Base-by-base conservation (phyloP, 2,888 invertebrate species). In the Auanema sp. region DNA sequence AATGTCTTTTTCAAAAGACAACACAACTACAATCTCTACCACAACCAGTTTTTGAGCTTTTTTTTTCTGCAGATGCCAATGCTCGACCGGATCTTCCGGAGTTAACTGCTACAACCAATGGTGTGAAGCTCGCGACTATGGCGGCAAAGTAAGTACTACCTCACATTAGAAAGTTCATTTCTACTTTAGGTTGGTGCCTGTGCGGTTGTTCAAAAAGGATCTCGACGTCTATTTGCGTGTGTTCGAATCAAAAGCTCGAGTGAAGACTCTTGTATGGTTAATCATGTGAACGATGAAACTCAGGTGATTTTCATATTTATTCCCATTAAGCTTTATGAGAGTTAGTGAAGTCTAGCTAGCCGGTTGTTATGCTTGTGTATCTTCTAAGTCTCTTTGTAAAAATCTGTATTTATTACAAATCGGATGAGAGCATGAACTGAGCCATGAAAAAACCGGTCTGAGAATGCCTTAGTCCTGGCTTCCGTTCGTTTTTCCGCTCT, bases 41-140 rank as follows among this genome's bases (percentile, higher is more conserved):
- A 41, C 16, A 41, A 41, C 53, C 18, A 23, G 16, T 11, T 40
- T 25, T 21, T 52, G 6, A 40, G 18, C 11, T n/a, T 11, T 33
- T 51, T 53, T 33, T 21, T 11, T 12, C 18, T 63, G 43, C 33
- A 63, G 63, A 58, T 63, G 63, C 16, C 63, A 63, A 16, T 63
- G 63, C 21, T 58, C 63, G 5, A 63, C 63, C 21, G 44, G 53
- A 16, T 43, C 23, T 16, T 53, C 53, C 23, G 43, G 44, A 6
- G 54, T 58, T 23, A 43, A 47, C 10, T 63, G 63, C 24, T 63
- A 63, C 42, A 63, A 63, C n/a, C 40, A 40, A 12, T 63, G 63
- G 63, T 63, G 63, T 52, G 63, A 63, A 24, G 43, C 58, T 8
- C 16, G 33, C 2, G 53, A 51, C n/a, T 3, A 43, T 10, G 52